A percentile compares a stretch with the other conserved stretches of the same genome.
phyloP scores from a whole-genome alignment of 2,113 vertebrate species.

The Helogale parvula region DNA sequence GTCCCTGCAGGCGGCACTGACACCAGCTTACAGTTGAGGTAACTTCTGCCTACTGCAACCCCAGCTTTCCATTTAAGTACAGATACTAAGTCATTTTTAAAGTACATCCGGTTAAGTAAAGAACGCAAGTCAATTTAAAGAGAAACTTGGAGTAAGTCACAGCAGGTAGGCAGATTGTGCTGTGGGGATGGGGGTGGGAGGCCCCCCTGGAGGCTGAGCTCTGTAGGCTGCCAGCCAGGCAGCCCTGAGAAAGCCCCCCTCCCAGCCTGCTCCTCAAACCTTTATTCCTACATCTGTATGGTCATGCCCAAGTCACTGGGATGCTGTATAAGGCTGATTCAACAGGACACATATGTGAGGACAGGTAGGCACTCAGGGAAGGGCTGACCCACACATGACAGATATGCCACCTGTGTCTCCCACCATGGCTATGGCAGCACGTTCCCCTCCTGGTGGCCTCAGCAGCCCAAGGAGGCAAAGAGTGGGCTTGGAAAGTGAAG shows the following conservation, averaged over 20 bases:
- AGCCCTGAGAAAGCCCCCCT: neutral
- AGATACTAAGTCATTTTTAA: neutral
- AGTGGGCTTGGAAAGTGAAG: too few relatives aligned
- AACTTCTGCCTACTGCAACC: neutral
- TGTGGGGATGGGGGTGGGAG: rapidly evolving
- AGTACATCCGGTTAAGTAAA: neutral
- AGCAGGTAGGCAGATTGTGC: neutral
- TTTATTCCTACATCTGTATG: neutral
- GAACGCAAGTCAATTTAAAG: neutral
- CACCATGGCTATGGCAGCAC: neutral
- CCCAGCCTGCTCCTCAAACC: neutral
- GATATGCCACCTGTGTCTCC: too few relatives aligned
- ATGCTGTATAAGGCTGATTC: rapidly evolving
- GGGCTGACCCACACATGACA: neutral
- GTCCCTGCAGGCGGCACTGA: neutral
- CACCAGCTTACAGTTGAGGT: neutral
- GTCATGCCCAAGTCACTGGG: rapidly evolving
- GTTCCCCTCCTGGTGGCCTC: neutral
- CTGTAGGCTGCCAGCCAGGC: neutral
- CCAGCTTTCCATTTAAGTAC: neutral
- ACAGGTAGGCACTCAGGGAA: too few relatives aligned
- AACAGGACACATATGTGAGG: neutral
- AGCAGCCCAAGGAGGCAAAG: neutral
- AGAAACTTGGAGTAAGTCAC: neutral
- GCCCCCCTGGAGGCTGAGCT: neutral